Evolutionary conservation across 2,797 vertebrate genomes (phyloP).

Genomic region (Pseudocheirus occidentalis): DNA sequence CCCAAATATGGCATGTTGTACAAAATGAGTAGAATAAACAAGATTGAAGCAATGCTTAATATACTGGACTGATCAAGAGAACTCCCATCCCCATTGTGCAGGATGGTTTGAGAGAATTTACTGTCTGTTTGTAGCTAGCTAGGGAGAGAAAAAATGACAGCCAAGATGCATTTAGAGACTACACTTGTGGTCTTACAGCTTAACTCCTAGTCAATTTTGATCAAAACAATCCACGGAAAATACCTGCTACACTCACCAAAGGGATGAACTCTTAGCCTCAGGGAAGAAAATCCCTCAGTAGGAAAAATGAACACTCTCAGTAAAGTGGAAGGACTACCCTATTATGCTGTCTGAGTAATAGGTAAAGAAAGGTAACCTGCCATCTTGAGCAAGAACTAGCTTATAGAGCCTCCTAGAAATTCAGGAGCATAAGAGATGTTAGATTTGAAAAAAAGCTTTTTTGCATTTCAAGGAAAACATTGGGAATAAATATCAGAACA

Average conservation of each 20-base stretch:
- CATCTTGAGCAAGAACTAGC: not conserved
- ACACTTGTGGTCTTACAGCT: not conserved
- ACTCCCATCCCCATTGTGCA: not conserved
- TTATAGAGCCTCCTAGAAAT: not conserved
- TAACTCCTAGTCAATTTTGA: not conserved
- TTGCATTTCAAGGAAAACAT: slow-evolving; percentile 7
- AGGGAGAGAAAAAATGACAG: not conserved
- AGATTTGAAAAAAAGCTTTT: not conserved
- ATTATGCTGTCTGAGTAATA: not conserved
- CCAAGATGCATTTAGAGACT: not conserved
- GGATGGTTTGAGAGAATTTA: not conserved
- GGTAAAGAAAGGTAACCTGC: not conserved
- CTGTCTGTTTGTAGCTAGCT: not conserved
- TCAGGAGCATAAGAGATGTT: not conserved
- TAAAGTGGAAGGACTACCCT: not conserved
- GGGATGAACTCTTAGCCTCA: not conserved
- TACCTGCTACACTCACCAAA: not conserved
- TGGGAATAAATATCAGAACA: not conserved
- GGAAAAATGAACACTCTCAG: not conserved
- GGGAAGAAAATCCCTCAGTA: not conserved
- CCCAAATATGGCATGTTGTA: not conserved
- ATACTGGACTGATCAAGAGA: not conserved
- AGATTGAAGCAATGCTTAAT: not conserved
- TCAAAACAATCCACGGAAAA: not conserved
- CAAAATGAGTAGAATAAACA: slow-evolving; percentile 1